Evolutionary conservation across 1,140 invertebrate genomes (phyloP).

Genomic region (Formica selysi): DNA sequence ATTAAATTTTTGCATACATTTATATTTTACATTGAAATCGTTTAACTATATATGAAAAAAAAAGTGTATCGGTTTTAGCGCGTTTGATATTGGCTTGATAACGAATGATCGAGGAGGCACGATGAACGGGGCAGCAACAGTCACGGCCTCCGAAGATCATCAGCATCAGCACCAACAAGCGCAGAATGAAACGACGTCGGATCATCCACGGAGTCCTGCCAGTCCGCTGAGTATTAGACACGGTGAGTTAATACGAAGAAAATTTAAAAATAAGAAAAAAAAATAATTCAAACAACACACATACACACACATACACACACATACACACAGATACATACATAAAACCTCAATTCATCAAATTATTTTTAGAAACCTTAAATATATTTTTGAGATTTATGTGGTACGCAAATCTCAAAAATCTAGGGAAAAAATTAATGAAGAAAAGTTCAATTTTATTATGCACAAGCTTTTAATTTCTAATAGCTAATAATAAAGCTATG

Average conservation of each 20-base stretch:
- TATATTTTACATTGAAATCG: not conserved
- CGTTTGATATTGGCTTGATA: not conserved
- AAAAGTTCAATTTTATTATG: not conserved
- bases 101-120: slow-evolving; percentile 62
- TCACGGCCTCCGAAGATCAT: slow-evolving; percentile 81
- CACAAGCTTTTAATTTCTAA: not conserved
- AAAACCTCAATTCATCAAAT: too few relatives aligned
- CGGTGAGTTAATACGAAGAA: slow-evolving; percentile 72
- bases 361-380: not conserved
- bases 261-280: not conserved
- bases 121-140: slow-evolving; percentile 83
- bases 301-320: not conserved
- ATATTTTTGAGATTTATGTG: not conserved
- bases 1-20: not conserved
- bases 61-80: not conserved
- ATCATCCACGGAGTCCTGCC: slow-evolving; percentile 83
- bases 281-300: not conserved
- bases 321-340: too few relatives aligned
- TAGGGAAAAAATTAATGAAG: not conserved
- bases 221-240: slow-evolving; percentile 85
- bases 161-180: slow-evolving; percentile 81
- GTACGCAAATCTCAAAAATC: not conserved
- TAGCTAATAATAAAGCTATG: not conserved
- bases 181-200: slow-evolving; percentile 81
- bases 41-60: not conserved